Evolutionary conservation across 1,140 invertebrate genomes (phyloP).

Genomic region (Potamilus streckersoni): DNA sequence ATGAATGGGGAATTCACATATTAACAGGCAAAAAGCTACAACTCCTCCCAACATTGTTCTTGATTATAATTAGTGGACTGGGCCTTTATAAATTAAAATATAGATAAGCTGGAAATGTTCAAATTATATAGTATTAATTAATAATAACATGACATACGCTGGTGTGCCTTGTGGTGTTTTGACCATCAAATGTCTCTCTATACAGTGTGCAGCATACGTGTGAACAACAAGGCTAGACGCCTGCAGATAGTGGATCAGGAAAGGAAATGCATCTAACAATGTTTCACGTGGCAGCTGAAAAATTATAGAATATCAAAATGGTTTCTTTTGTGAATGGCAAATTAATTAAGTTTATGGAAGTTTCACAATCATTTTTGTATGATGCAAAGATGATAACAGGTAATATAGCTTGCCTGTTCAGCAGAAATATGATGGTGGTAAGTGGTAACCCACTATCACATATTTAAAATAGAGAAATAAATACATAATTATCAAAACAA

Average conservation of each 20-base stretch:
- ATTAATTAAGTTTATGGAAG: too few relatives aligned
- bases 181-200: constrained; percentile 90
- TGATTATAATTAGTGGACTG: not conserved
- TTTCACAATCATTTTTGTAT: too few relatives aligned
- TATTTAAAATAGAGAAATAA: too few relatives aligned
- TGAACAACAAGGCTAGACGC: constrained; percentile 88
- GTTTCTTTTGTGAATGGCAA: too few relatives aligned
- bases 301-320: not conserved
- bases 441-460: too few relatives aligned
- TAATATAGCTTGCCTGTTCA: too few relatives aligned
- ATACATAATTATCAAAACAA: too few relatives aligned
- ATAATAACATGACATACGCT: constrained; percentile 47
- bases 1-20: too few relatives aligned
- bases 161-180: constrained; percentile 69
- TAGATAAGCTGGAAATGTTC: not conserved
- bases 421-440: too few relatives aligned
- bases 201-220: constrained; percentile 90
- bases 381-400: too few relatives aligned
- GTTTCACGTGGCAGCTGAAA: constrained; percentile 80
- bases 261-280: constrained; percentile 77
- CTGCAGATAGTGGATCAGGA: constrained; percentile 81
- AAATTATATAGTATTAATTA: not conserved
- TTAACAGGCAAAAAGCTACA: too few relatives aligned
- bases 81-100: constrained; percentile 1
- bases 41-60: not conserved